phyloP scores from a whole-genome alignment of 2,888 invertebrate genomes.

The Caenorhabditis sp. region DNA sequence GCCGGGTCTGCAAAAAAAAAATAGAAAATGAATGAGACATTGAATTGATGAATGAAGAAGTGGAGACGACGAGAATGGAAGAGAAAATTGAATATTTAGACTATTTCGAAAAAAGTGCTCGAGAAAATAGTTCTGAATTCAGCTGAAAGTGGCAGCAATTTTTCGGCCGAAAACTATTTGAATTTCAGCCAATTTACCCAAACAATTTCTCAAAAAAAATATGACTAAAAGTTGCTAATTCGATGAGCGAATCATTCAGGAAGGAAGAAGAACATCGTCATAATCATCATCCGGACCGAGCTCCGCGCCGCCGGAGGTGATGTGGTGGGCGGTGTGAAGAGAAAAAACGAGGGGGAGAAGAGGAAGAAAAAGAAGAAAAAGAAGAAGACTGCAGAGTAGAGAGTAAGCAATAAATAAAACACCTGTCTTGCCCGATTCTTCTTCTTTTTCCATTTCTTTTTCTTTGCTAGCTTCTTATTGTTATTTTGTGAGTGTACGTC shows the following conservation, averaged over 20 bases:
- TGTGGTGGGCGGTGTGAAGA: not conserved
- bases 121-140: too few relatives aligned
- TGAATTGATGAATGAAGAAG: not conserved
- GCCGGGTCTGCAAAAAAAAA: not conserved
- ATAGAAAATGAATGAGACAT: not conserved
- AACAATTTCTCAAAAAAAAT: too few relatives aligned
- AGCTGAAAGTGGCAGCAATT: too few relatives aligned
- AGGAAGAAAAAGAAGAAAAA: constrained; percentile 10
- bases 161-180: too few relatives aligned
- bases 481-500: not conserved
- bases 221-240: too few relatives aligned
- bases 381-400: not conserved
- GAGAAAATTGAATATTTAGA: not conserved
- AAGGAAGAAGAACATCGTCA: not conserved
- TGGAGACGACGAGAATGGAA: not conserved
- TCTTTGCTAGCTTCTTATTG: not conserved
- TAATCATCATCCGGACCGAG: not conserved
- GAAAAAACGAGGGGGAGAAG: constrained; percentile 1
- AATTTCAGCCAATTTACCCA: too few relatives aligned
- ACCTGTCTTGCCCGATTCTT: constrained; percentile 34
- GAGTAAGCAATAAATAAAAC: constrained; percentile 57
- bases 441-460: constrained; percentile 1
- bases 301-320: not conserved
- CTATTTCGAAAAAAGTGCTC: constrained; percentile 1
- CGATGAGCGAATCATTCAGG: too few relatives aligned